Evolutionary conservation across 2,888 invertebrate genomes (phyloP).

Genomic region (Lucinisca nassula): DNA sequence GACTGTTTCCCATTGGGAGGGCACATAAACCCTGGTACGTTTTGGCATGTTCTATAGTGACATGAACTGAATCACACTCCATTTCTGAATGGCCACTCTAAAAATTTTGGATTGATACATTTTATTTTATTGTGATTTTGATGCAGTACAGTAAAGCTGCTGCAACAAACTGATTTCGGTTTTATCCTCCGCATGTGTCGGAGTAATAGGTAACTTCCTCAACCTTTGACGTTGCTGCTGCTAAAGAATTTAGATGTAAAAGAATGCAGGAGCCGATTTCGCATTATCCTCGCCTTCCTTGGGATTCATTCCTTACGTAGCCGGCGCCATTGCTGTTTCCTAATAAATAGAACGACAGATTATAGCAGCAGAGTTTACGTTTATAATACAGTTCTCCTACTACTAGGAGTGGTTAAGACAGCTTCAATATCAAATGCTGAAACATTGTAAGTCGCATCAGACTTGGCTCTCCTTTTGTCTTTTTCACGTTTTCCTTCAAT

Average conservation of each 20-base stretch:
- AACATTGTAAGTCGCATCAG: too few relatives aligned
- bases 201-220: conserved; percentile 39
- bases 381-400: too few relatives aligned
- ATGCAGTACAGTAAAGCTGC: conserved; percentile 19
- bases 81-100: conserved; percentile 31
- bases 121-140: conserved; percentile 17
- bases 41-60: conserved; percentile 53
- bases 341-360: too few relatives aligned
- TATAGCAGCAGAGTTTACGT: too few relatives aligned
- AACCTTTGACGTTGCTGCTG: background rate
- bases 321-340: conserved; percentile 35
- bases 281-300: conserved; percentile 38
- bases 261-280: conserved; percentile 32
- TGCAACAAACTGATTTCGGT: conserved; percentile 58
- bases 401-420: too few relatives aligned
- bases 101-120: background rate
- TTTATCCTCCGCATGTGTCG: conserved; percentile 60
- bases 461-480: too few relatives aligned
- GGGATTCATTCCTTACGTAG: conserved; percentile 41
- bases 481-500: too few relatives aligned
- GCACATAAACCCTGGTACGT: conserved; percentile 43
- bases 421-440: too few relatives aligned
- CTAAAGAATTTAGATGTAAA: conserved; percentile 19
- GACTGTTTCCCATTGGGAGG: conserved; percentile 46
- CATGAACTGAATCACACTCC: conserved; percentile 57